A percentile compares a stretch with the other conserved stretches of the same genome.
Conservation (phyloP, 2,797 vertebrate species). For the Lagorchestes hirsutus region DNA sequence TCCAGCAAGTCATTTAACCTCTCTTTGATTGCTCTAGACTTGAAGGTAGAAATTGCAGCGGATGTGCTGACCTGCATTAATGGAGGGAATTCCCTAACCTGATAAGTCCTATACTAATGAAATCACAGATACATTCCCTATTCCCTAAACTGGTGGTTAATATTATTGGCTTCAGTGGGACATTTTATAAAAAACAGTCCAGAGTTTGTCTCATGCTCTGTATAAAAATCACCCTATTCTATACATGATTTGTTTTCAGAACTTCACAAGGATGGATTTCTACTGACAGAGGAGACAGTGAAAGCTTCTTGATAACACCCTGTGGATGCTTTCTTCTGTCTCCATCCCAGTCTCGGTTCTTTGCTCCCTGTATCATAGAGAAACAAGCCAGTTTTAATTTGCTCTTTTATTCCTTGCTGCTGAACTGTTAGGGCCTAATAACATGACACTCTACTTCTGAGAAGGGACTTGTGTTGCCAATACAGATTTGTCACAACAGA, state of each 20-base stretch:
- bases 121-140: neutral
- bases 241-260: neutral
- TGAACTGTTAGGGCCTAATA: neutral
- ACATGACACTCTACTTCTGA: neutral
- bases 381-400: neutral
- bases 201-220: neutral
- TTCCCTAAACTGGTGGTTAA: neutral
- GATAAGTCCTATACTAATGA: neutral
- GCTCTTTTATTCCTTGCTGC: neutral
- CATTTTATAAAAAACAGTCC: neutral
- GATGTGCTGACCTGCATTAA: neutral
- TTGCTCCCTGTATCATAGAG: neutral
- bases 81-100: neutral
- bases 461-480: neutral
- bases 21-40: neutral
- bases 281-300: neutral
- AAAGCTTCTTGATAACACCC: neutral
- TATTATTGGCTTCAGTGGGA: neutral
- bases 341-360: neutral
- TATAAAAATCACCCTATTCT: neutral
- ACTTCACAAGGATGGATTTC: neutral
- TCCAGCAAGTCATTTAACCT: neutral
- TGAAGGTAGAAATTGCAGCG: neutral
- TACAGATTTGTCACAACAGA: constrained; percentile 14
- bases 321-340: neutral